A percentile compares a stretch with the other conserved stretches of the same genome.
Evolutionary conservation across 2,113 vertebrate genomes (phyloP).

Genomic region (Nycticebus coucang): DNA sequence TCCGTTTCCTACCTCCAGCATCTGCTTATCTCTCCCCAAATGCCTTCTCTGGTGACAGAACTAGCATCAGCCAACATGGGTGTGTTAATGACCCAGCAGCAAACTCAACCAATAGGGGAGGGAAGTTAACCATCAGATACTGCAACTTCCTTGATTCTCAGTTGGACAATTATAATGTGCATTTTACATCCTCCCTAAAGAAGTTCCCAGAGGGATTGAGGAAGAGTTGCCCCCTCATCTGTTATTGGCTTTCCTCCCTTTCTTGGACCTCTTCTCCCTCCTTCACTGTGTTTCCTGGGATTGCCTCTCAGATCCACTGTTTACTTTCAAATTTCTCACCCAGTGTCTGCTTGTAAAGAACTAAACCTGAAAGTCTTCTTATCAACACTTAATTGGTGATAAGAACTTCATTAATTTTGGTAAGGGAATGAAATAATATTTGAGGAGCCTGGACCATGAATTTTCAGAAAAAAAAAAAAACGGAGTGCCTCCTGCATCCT

Average conservation of each 20-base stretch:
- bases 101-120: neutral
- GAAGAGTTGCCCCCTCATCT: neutral
- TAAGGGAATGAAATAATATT: neutral
- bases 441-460: neutral
- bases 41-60: neutral
- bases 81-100: neutral
- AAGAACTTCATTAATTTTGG: neutral
- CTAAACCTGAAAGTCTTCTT: neutral
- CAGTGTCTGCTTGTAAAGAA: neutral
- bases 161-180: neutral
- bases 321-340: neutral
- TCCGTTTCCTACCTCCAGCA: neutral
- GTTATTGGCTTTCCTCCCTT: no score
- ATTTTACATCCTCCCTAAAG: neutral
- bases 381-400: neutral
- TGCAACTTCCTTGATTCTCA: neutral
- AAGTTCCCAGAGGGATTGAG: fast-evolving
- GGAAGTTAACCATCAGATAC: neutral
- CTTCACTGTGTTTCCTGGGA: neutral
- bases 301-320: neutral
- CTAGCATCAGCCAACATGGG: neutral
- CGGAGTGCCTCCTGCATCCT: neutral
- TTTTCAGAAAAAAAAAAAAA: neutral
- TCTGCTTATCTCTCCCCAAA: neutral
- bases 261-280: neutral